Percentiles rank a stretch among this genome's conserved stretches.
These are phyloP conservation scores for Eidolon helvum DNA, from an alignment of 2,113 vertebrate species.

Conservation along the genomic window DNA sequence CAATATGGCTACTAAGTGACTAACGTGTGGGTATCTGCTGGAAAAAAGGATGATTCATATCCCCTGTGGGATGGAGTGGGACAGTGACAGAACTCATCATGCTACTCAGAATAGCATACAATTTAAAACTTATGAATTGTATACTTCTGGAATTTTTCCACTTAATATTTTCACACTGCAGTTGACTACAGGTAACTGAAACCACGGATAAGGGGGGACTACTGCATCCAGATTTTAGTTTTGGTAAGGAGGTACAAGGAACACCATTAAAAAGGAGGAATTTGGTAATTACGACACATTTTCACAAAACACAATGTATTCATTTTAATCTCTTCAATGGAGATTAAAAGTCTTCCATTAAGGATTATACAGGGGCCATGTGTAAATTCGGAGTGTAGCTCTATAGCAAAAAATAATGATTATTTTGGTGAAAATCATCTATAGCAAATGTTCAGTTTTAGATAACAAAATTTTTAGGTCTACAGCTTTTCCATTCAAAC, in stretches of 20 bases:
- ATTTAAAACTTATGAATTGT: too few species aligned
- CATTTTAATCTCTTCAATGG: neutral
- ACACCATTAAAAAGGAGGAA: neutral
- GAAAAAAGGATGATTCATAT: too few species aligned
- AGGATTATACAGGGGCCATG: neutral
- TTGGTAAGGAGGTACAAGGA: neutral
- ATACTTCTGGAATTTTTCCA: too few species aligned
- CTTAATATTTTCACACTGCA: too few species aligned
- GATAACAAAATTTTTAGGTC: constrained; percentile 1
- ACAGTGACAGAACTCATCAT: too few species aligned
- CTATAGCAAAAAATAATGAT: neutral
- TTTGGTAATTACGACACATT: constrained; percentile 7
- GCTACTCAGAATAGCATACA: too few species aligned
- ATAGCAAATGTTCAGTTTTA: constrained; percentile 33
- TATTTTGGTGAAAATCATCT: constrained; percentile 37
- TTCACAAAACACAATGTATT: neutral
- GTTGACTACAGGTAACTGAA: too few species aligned
- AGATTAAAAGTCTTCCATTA: constrained; percentile 1
- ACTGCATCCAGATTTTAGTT: neutral
- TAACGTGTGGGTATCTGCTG: too few species aligned
- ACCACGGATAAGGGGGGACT: too few species aligned
- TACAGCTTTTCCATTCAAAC: neutral
- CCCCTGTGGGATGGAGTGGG: too few species aligned
- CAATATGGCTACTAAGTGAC: too few species aligned
- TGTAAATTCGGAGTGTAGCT: neutral